These are phyloP conservation scores for Spicauda simplicius DNA, from an alignment of 2,888 invertebrate genomes.

Conservation along the genomic window DNA sequence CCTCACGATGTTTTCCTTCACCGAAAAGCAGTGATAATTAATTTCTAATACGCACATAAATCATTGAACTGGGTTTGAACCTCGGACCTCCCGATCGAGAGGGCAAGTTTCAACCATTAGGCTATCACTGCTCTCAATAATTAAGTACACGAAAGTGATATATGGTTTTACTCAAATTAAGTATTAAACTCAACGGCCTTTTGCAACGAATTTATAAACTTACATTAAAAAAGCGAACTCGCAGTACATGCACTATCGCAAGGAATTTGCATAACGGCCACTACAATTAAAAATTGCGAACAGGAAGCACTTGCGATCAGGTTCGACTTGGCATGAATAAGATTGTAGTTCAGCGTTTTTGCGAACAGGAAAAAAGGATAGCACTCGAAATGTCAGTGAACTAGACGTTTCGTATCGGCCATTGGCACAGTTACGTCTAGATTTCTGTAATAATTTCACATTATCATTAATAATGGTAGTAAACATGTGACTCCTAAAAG, in stretches of 20 bases:
- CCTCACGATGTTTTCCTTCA: no score
- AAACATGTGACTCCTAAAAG: no score
- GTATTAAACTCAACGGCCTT: no score
- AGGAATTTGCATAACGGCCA: constrained; percentile 22
- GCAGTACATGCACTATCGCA: background rate
- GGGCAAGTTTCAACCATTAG: no score
- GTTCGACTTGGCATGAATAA: constrained; percentile 31
- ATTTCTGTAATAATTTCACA: background rate
- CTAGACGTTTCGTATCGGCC: background rate
- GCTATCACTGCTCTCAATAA: no score
- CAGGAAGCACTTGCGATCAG: constrained; percentile 23
- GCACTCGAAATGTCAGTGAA: constrained; percentile 11
- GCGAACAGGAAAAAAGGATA: constrained; percentile 19
- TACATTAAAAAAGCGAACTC: background rate
- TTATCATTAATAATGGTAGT: background rate
- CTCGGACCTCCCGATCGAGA: no score
- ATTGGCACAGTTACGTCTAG: background rate
- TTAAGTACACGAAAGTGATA: no score
- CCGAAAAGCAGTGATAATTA: no score
- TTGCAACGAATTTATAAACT: no score
- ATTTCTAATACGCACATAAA: no score
- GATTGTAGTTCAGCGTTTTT: constrained; percentile 27
- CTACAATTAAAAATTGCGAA: constrained; percentile 35
- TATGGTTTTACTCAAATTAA: no score
- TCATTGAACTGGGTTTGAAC: no score